Evolutionary conservation across 2,113 vertebrate species (phyloP).

Genomic region (Hemiscyllium ocellatum): DNA sequence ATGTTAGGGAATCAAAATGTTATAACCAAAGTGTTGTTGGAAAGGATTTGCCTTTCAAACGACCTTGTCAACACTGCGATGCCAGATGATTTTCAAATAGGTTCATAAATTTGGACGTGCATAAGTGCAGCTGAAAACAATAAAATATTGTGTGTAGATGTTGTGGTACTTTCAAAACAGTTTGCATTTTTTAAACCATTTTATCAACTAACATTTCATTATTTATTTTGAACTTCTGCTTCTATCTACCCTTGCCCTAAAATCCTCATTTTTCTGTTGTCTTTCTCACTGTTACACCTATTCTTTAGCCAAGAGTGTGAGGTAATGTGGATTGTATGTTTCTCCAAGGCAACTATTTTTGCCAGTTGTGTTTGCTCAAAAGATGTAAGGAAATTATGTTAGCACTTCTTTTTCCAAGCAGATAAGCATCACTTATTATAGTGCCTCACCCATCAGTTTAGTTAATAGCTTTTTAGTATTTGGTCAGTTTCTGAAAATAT

Average conservation of each 20-base stretch:
- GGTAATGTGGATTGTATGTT: background rate
- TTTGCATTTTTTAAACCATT: background rate
- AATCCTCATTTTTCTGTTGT: background rate
- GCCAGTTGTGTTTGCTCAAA: slow-evolving; percentile 6
- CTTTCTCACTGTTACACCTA: background rate
- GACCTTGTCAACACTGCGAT: slow-evolving; percentile 26
- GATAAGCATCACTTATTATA: background rate
- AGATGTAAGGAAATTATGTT: background rate
- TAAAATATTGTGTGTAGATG: background rate
- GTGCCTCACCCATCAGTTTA: background rate
- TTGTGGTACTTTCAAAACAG: background rate
- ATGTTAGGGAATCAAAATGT: slow-evolving; percentile 28
- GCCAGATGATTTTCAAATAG: slow-evolving; percentile 27
- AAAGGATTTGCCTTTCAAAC: slow-evolving; percentile 32
- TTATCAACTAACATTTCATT: background rate
- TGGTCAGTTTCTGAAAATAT: background rate
- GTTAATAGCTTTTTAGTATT: background rate
- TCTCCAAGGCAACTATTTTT: background rate
- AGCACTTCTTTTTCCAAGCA: background rate
- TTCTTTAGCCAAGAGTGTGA: background rate
- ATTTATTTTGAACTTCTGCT: background rate
- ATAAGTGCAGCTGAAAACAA: background rate
- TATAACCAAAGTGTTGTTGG: slow-evolving; percentile 16
- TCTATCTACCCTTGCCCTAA: background rate
- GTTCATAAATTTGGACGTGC: slow-evolving; percentile 15